Evolutionary conservation across 2,888 invertebrate genomes (phyloP), one percentile per base, ranked within the genome.

Genomic region (Sphaerophoria taeniata): DNA sequence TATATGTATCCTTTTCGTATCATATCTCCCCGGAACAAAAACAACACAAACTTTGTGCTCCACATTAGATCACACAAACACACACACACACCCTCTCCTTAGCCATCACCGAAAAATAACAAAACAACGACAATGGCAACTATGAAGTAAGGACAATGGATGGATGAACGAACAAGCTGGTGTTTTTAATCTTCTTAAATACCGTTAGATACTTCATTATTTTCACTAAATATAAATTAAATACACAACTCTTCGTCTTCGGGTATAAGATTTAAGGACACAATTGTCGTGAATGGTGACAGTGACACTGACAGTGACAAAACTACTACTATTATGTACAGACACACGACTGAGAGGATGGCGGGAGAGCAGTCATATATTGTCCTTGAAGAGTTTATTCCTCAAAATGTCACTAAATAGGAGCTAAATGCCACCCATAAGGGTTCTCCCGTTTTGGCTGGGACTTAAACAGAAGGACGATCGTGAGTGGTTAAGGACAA

Each of bases 181-280:
- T 67, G 79, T 63, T 73, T 65, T 63, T 85, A 81, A 85, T 85
- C 85, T 81, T 51, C 72, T 76, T 85, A 85, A 77, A 85, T 81
- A 85, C 81, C 76, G 85, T 81, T 85, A 81, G 81, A 85, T 77
- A 81, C 81, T 85, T 85, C 85, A 85, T 85, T 85, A 81, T 85
- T 85, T 77, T 81, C 81, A 81, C 81, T 81, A 81, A 85, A 85
- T 81, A 80, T 81, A 81, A 81, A 85, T 85, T 76, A 81, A 85
- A 85, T 63, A 70, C 73, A 85, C 77, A 81, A 85, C 76, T 76
- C 63, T 63, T 58, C 24, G 24, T 24, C 24, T 24, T 24, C 24
- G 24, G n/a, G n/a, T 24, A 12, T 14, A 49, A 14, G 14, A 43
- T 9, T 31, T 55, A 55, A 14, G 36, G 12, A 43, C 55, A 11